Base-by-base conservation (phyloP, 2,113 vertebrate genomes). In the rat (Rattus norvegicus) region DNA sequence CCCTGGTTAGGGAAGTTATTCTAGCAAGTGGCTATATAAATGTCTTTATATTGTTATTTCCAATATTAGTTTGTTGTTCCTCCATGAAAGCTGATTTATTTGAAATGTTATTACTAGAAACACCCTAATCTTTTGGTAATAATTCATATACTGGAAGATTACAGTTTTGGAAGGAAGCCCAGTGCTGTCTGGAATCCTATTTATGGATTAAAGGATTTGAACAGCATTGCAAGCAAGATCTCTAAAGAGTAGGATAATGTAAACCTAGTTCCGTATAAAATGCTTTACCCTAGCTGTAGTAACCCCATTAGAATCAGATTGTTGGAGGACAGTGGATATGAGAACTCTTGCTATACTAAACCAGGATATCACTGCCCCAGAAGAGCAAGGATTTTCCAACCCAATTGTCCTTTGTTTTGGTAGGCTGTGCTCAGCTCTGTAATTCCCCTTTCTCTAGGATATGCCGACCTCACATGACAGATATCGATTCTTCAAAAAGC, bases 181-280 rank as follows among this genome's bases (percentile, higher is more conserved):
- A 98, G 98, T 47, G 95, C 98, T 99, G 98, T 98, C 98, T 98
- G 97, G 98, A 99, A 99, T 99, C 99, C 99, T 99, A 99, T 99
- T 99, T 99, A 99, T 99, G 99, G 99, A 99, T 99, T 99, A 99
- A 99, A 99, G 98, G 99, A 99, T 99, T 99, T 99, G 98, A 98
- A 98, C 98, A 98, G 98, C 98, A 98, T 99, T 98, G 98, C 98
- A 98, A 98, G 98, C 98, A 98, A 98, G 98, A 99, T 98, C 98
- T 98, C 98, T 98, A 91, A 99, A 98, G 98, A 98, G 99, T 97
- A 95, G 98, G 98, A 98, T 99, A 99, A 99, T 98, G 98, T 98
- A 99, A 98, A 98, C 98, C 98, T 97, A 98, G 98, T 98, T 99
- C 98, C 98, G 97, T 99, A 98, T 99, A 98, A 99, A 99, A 98